These are phyloP conservation scores for Cyprinodon tularosa DNA, from an alignment of 2,113 vertebrate species.

Conservation along the genomic window DNA sequence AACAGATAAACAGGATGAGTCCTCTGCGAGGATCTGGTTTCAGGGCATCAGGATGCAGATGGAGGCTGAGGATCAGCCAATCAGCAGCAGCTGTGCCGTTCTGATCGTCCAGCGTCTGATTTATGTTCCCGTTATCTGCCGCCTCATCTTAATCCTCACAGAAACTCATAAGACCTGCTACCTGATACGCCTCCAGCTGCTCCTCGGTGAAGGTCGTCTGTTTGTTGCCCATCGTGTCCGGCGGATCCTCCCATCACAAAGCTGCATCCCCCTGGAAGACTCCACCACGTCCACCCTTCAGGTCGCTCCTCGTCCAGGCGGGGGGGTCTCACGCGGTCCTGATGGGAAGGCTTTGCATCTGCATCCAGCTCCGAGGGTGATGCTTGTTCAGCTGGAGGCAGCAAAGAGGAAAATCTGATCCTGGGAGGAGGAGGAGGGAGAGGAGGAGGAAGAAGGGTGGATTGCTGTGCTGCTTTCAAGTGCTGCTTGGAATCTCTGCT, in stretches of 20 bases:
- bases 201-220: conserved; percentile 95
- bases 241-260: conserved; percentile 77
- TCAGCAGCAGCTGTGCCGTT: conserved; percentile 14
- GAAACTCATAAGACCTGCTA: conserved; percentile 45
- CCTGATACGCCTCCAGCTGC: conserved; percentile 93
- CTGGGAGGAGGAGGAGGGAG: conserved; percentile 1
- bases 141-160: not conserved
- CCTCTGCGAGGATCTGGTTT: conserved; percentile 33
- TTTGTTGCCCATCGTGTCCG: conserved; percentile 91
- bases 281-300: not conserved
- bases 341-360: not conserved
- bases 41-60: conserved; percentile 27
- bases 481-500: conserved; percentile 7
- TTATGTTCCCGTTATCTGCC: not conserved
- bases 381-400: not conserved
- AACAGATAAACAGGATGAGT: conserved; percentile 6
- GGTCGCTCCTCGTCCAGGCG: not conserved
- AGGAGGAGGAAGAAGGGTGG: conserved; percentile 11
- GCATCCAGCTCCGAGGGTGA: conserved; percentile 1
- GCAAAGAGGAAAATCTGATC: conserved; percentile 10
- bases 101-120: not conserved
- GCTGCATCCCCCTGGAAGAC: conserved; percentile 82
- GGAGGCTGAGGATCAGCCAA: conserved; percentile 32
- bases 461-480: conserved; percentile 33
- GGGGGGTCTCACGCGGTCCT: not conserved